phyloP scores from a whole-genome alignment of 2,797 vertebrate species.

The Scomberomorus guttatus region DNA sequence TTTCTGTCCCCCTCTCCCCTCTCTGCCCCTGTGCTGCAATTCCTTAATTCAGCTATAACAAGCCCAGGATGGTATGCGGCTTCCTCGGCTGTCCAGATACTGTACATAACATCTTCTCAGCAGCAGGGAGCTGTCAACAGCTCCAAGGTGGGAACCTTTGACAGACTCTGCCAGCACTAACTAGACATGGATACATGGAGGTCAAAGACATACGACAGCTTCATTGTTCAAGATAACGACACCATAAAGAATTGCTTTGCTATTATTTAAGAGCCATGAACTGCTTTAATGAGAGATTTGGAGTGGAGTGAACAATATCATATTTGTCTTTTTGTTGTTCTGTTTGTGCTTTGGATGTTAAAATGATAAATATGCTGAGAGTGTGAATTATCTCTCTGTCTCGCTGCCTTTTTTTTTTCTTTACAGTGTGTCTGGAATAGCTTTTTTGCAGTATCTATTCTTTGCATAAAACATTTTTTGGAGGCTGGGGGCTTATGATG shows the following conservation, averaged over 20 bases:
- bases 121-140: conserved; percentile 50
- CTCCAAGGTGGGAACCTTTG: conserved; percentile 49
- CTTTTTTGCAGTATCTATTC: conserved; percentile 35
- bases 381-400: conserved; percentile 10
- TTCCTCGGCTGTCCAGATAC: conserved; percentile 34
- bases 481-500: conserved; percentile 38
- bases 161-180: conserved; percentile 42
- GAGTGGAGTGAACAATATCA: not conserved
- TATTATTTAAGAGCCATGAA: conserved; percentile 14
- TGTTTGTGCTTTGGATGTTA: conserved; percentile 29
- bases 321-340: conserved; percentile 5
- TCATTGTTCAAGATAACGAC: conserved; percentile 1
- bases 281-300: conserved; percentile 1
- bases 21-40: conserved; percentile 17
- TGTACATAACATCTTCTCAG: conserved; percentile 34
- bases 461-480: conserved; percentile 49
- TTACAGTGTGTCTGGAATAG: conserved; percentile 16
- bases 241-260: not conserved
- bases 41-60: conserved; percentile 48
- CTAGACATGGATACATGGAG: conserved; percentile 28
- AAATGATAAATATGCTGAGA: conserved; percentile 20
- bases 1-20: conserved; percentile 11
- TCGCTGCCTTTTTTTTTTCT: not conserved
- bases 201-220: conserved; percentile 26
- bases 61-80: conserved; percentile 31